Percentiles rank a stretch among this genome's conserved stretches.
These are phyloP conservation scores for Platynereis dumerilii DNA, from an alignment of 2,888 invertebrate species.

Conservation along the genomic window DNA sequence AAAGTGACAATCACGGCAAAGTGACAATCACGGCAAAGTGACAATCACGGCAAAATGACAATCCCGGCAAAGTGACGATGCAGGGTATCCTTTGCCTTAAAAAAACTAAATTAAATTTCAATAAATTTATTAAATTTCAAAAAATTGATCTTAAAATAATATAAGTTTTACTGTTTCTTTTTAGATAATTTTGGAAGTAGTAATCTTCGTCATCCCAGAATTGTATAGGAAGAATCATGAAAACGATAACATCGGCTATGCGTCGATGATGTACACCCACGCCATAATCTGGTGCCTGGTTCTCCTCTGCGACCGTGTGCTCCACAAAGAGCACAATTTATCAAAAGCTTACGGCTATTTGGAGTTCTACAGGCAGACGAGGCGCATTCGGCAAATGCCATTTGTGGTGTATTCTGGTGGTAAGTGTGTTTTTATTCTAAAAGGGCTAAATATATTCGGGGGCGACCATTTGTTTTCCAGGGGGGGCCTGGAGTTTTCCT, in stretches of 20 bases:
- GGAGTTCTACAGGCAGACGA: slow-evolving; percentile 51
- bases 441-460: too few species aligned
- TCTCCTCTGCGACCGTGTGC: slow-evolving; percentile 45
- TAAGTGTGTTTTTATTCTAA: slow-evolving; percentile 29
- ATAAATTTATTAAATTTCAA: too few species aligned
- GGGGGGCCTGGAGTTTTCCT: too few species aligned
- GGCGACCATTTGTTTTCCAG: too few species aligned
- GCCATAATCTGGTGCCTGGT: slow-evolving; percentile 49
- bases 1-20: too few species aligned
- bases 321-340: slow-evolving; percentile 46
- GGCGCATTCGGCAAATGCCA: slow-evolving; percentile 46
- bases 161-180: too few species aligned
- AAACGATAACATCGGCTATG: slow-evolving; percentile 29
- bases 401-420: slow-evolving; percentile 49
- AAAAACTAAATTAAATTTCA: too few species aligned
- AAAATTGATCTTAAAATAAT: too few species aligned
- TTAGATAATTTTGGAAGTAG: slow-evolving; percentile 44
- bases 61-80: too few species aligned
- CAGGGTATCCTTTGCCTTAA: too few species aligned
- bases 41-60: too few species aligned
- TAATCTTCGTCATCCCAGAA: slow-evolving; percentile 43
- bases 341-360: slow-evolving; percentile 52
- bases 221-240: slow-evolving; percentile 25
- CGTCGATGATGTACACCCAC: slow-evolving; percentile 46
- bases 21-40: too few species aligned